Evolutionary conservation across 2,888 invertebrate genomes (phyloP).

Genomic region (Caenorhabditis sinica): DNA sequence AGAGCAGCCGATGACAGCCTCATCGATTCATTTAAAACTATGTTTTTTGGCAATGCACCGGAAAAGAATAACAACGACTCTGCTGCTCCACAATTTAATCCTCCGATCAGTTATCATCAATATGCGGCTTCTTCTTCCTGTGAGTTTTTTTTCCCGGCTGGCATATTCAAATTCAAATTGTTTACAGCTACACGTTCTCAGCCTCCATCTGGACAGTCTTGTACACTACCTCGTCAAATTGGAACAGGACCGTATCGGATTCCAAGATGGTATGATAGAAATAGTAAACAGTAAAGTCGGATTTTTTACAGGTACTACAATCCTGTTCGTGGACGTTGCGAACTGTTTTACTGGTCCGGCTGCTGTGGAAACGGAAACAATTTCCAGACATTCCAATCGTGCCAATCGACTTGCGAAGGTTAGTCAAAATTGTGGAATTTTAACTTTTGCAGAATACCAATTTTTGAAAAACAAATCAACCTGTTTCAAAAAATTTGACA

Average conservation of each 20-base stretch:
- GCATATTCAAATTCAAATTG: neutral
- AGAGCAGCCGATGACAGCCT: conserved; percentile 42
- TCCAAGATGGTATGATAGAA: conserved; percentile 80
- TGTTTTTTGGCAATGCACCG: conserved; percentile 59
- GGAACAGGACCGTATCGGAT: conserved; percentile 84
- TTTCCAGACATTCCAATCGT: conserved; percentile 82
- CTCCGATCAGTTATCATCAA: conserved; percentile 64
- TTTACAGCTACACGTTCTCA: conserved; percentile 50
- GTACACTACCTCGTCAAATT: conserved; percentile 82
- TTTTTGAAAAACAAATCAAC: neutral
- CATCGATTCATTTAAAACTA: conserved; percentile 63
- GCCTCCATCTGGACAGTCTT: conserved; percentile 73
- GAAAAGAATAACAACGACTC: conserved; percentile 33
- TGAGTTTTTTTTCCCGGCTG: conserved; percentile 15
- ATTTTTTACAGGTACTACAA: conserved; percentile 79
- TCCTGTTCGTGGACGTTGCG: conserved; percentile 81
- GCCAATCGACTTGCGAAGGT: conserved; percentile 83
- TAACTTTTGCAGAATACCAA: too few species aligned
- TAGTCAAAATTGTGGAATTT: too few species aligned
- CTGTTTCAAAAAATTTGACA: neutral
- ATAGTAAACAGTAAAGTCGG: neutral
- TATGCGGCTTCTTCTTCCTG: conserved; percentile 51
- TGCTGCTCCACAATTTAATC: conserved; percentile 47
- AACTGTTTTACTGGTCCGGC: conserved; percentile 84
- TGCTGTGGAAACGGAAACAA: conserved; percentile 84